A percentile compares a stretch with the other conserved stretches of the same genome.
phyloP scores from a whole-genome alignment of 2,888 invertebrate genomes.

The Frankliniella fusca region DNA sequence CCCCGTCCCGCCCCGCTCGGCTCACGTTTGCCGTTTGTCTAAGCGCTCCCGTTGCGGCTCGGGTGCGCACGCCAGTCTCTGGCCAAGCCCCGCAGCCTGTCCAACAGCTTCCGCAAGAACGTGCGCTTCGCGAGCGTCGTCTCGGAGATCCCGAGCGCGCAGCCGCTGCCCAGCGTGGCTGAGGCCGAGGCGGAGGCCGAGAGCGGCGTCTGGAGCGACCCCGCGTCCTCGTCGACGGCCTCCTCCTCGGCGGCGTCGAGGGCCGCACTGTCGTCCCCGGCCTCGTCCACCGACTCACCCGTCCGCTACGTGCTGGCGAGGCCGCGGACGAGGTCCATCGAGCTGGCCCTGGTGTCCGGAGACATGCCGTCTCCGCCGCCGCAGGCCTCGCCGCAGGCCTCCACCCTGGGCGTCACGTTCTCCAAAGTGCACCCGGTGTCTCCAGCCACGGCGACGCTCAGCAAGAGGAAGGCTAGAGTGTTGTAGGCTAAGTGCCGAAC shows the following conservation, averaged over 20 bases:
- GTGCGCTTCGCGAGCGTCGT: slow-evolving; percentile 18
- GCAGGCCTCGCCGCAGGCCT: neutral
- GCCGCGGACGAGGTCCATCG: slow-evolving; percentile 8
- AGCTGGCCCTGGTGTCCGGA: slow-evolving; percentile 15
- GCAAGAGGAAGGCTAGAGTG: neutral
- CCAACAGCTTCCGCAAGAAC: slow-evolving; percentile 6
- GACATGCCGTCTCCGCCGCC: neutral
- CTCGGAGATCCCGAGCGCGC: neutral
- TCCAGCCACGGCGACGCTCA: neutral
- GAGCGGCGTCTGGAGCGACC: slow-evolving; percentile 1
- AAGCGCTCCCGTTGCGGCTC: neutral
- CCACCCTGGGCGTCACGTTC: neutral
- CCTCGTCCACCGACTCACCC: neutral
- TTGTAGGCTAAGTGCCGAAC: neutral
- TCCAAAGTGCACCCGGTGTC: neutral
- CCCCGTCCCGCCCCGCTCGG: too few relatives aligned
- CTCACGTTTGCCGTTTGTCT: too few relatives aligned
- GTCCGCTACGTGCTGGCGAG: neutral
- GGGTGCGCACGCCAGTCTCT: neutral
- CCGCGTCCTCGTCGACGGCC: neutral
- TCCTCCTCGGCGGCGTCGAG: neutral
- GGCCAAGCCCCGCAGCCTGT: neutral
- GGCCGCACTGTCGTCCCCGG: neutral
- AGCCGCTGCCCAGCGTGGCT: neutral
- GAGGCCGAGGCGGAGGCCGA: neutral